A percentile compares a stretch with the other conserved stretches of the same genome.
phyloP scores from a whole-genome alignment of 2,888 invertebrate genomes.

The Synanthedon tipuliformis region DNA sequence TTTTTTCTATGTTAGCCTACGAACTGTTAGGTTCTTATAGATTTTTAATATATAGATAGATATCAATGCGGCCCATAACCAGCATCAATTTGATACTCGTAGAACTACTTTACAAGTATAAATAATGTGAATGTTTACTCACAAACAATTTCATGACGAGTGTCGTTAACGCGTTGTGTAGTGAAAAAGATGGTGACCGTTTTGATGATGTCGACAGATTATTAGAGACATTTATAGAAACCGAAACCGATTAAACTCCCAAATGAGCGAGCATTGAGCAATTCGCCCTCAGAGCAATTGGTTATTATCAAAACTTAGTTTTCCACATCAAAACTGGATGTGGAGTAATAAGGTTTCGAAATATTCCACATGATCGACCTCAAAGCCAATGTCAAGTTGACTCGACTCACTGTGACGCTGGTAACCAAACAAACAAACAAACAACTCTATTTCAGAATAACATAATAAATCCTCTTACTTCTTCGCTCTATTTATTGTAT shows the following conservation, averaged over 20 bases:
- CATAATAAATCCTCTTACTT: no score
- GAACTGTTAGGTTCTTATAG: no score
- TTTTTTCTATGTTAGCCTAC: no score
- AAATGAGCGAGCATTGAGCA: constrained; percentile 3
- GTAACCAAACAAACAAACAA: no score
- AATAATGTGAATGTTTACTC: constrained; percentile 4
- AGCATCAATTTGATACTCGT: no score
- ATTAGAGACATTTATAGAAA: constrained; percentile 4
- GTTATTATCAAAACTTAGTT: background rate
- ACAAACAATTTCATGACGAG: constrained; percentile 10
- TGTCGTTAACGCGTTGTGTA: background rate
- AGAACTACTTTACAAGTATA: no score
- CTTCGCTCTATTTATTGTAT: no score
- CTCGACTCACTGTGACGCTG: no score
- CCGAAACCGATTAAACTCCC: constrained; percentile 2
- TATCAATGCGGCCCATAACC: no score
- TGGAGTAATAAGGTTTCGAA: background rate
- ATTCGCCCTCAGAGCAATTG: background rate
- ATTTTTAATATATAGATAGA: no score
- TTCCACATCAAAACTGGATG: background rate
- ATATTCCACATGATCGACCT: background rate
- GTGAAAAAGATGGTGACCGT: background rate
- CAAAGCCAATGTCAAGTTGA: background rate
- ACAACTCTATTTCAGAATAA: no score
- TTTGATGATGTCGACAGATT: background rate